phyloP scores from a whole-genome alignment of 2,113 vertebrate genomes.

The Rhinolophus sinicus region DNA sequence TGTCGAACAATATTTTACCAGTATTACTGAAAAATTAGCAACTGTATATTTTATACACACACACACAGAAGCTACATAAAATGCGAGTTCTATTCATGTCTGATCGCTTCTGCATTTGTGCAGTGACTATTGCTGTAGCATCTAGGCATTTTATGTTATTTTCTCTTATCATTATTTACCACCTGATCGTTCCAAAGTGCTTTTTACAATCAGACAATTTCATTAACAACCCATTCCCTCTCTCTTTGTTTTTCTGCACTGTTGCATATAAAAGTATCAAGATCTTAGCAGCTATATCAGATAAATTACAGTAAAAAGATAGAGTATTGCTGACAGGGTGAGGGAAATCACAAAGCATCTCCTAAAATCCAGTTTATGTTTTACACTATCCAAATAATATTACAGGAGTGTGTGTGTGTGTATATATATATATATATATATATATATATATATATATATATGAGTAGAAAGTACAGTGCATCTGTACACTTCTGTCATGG shows the following conservation, averaged over 20 bases:
- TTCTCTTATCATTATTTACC: constrained; percentile 71
- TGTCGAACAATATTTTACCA: constrained; percentile 69
- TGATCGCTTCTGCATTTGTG: constrained; percentile 62
- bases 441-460: not conserved
- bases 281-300: constrained; percentile 65
- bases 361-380: constrained; percentile 56
- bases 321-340: constrained; percentile 21
- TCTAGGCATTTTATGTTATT: constrained; percentile 63
- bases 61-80: constrained; percentile 9
- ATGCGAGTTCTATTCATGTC: constrained; percentile 65
- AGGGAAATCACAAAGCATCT: constrained; percentile 1
- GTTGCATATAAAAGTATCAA: constrained; percentile 64
- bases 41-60: constrained; percentile 44
- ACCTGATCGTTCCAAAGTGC: constrained; percentile 72
- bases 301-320: constrained; percentile 69
- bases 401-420: not conserved
- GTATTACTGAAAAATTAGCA: constrained; percentile 57
- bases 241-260: constrained; percentile 50
- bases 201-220: constrained; percentile 76
- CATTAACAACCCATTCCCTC: constrained; percentile 68
- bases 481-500: not conserved
- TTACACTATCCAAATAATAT: constrained; percentile 17
- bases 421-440: not conserved
- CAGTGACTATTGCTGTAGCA: constrained; percentile 38
- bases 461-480: not conserved